Evolutionary conservation across 2,113 vertebrate genomes (phyloP), one percentile per base, ranked within the genome.

Genomic region (Marmota monax): DNA sequence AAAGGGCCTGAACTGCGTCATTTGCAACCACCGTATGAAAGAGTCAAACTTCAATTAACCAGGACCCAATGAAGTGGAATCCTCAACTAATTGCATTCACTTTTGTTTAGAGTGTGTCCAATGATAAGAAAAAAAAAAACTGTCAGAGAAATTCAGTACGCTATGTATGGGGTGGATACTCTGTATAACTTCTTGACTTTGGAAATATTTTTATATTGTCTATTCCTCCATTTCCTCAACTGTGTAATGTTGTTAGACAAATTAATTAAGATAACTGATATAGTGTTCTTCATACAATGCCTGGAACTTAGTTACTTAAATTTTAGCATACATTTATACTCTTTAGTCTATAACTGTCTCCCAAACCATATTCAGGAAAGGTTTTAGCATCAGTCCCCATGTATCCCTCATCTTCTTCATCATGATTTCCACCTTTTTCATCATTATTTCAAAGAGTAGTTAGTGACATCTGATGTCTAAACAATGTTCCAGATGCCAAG

Each of bases 11-110:
- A 97, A 45, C 42, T 53, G 74, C 95, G 45, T 93, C 79, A 97
- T 80, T 69, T 92, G 39, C 82, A 92, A 89, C n/a, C 20, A 73
- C 58, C n/a, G 5, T 94, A n/a, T 74, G 76, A 92, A 78, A 95
- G 6, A 93, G 63, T 58, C 58, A 92, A 92, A 51, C 23, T 39
- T 93, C 92, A 97, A 76, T 97, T 79, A 97, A 92, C 58, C 48
- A 91, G 79, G 92, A 92, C 74, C 61, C 27, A 90, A 42, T 90
- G 77, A 92, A 96, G 34, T 84, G 29, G 45, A 93, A 45, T 92
- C 45, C 27, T 96, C 67, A 79, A 96, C 29, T 95, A 92, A 78
- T 42, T 83, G 39, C 37, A 78, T 76, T 39, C 23, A 88, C 72
- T 84, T 94, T 96, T 95, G 87, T 58, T 53, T 4, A 92, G 27